Evolutionary conservation across 2,888 invertebrate genomes (phyloP), one percentile per base, ranked within the genome.

Genomic region (Chrysolina oricalcia): DNA sequence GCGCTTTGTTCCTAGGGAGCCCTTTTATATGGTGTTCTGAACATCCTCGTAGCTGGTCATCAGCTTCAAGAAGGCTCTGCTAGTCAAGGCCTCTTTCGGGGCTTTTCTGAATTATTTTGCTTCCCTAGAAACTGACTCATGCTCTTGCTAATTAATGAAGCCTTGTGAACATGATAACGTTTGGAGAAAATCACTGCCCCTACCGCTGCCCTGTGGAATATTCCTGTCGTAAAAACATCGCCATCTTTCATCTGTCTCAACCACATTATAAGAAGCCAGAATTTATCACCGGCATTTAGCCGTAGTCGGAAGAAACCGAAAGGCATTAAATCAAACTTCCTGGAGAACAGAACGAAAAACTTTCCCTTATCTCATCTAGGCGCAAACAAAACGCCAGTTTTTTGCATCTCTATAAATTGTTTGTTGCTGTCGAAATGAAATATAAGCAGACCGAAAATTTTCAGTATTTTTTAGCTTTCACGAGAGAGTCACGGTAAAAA

Each of bases 321-420:
- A 10, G 15, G 59, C 59, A 35, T 59, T 59, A 59, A 59, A 59
- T 59, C 59, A 59, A 59, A 59, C 35, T 59, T 53, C n/a, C n/a
- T 27, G n/a, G n/a, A 50, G 59, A 59, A 59, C n/a, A 9, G 9
- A 59, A 13, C n/a, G 59, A 59, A 59, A 59, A 59, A 59, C 23
- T 53, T 13, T 53, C 59, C n/a, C 35, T n/a, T 59, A 59, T 59
- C 59, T 59, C 23, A 59, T 35, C 35, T 35, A 59, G 59, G n/a
- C 59, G 59, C 59, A 59, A 59, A 59, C 27, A 27, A n/a, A 59
- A 59, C 27, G 59, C 23, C 53, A 53, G 19, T 59, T 59, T 59
- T 59, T 59, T 59, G 35, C 59, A 59, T 59, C 59, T 15, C 35
- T 0, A 59, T n/a, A 35, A 59, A n/a, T 59, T 59, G 23, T 59